phyloP scores from a whole-genome alignment of 2,888 invertebrate species.

The Drosophila borealis region DNA sequence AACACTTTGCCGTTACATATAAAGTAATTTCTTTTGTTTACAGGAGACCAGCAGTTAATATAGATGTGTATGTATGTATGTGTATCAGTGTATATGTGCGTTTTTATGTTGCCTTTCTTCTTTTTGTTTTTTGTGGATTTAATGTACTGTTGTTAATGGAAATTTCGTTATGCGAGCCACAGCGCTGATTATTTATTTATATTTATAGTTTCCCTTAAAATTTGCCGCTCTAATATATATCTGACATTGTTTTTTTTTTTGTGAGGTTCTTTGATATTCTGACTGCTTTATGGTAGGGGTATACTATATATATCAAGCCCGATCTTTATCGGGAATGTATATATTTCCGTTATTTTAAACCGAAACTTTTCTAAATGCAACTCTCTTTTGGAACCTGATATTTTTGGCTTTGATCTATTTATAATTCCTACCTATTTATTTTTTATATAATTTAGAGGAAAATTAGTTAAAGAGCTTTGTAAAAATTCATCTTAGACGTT shows the following conservation, averaged over 20 bases:
- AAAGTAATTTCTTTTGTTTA: constrained; percentile 80
- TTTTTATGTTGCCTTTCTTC: constrained; percentile 29
- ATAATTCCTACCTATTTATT: too few species aligned
- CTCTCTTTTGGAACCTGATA: too few species aligned
- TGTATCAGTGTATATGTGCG: constrained; percentile 5
- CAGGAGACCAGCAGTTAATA: constrained; percentile 73
- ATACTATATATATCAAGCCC: too few species aligned
- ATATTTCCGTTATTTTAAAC: too few species aligned
- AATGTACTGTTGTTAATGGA: constrained; percentile 64
- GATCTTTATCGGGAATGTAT: too few species aligned
- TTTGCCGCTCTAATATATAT: constrained; percentile 20
- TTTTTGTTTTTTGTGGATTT: constrained; percentile 39
- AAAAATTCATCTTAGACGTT: too few species aligned
- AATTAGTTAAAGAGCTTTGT: too few species aligned
- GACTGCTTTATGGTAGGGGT: too few species aligned
- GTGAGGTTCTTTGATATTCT: background rate
- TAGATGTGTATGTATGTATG: constrained; percentile 7
- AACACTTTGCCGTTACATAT: constrained; percentile 71
- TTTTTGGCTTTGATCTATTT: too few species aligned
- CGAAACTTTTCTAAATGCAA: too few species aligned
- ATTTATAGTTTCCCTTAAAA: constrained; percentile 18
- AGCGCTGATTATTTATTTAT: constrained; percentile 13
- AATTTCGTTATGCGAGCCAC: constrained; percentile 44
- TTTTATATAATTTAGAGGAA: too few species aligned
- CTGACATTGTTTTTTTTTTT: constrained; percentile 14